Evolutionary conservation across 2,113 vertebrate species (phyloP).

Genomic region (Agapornis roseicollis): DNA sequence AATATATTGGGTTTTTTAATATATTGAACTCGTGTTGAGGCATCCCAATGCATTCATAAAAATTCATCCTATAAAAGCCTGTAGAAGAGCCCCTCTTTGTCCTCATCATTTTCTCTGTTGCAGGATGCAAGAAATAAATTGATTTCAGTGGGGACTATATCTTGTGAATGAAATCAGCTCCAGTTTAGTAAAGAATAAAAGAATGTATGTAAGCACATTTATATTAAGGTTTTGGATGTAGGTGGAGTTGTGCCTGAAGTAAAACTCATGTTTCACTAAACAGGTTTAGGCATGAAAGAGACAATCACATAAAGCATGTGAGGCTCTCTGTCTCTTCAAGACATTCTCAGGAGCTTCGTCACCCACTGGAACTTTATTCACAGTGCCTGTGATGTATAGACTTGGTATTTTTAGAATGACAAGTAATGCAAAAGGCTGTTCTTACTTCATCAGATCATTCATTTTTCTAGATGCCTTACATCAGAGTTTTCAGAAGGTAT

Average conservation of each 20-base stretch:
- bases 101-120: neutral
- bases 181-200: neutral
- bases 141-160: neutral
- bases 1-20: neutral
- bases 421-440: neutral
- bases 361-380: neutral
- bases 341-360: neutral
- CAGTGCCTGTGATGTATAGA: neutral
- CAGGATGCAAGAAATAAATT: neutral
- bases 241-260: neutral
- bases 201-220: neutral
- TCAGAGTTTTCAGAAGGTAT: neutral
- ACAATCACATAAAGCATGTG: neutral
- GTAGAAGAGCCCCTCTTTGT: neutral
- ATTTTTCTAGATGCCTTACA: neutral
- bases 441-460: neutral
- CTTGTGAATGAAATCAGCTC: neutral
- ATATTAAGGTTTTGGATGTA: neutral
- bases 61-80: neutral
- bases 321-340: neutral
- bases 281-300: neutral
- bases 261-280: neutral
- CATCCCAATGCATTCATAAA: neutral
- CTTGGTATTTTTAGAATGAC: slow-evolving; percentile 18
- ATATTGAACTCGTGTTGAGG: neutral